Evolutionary conservation across 2,797 vertebrate genomes (phyloP).

Genomic region (Myoxocephalus aenaeus): DNA sequence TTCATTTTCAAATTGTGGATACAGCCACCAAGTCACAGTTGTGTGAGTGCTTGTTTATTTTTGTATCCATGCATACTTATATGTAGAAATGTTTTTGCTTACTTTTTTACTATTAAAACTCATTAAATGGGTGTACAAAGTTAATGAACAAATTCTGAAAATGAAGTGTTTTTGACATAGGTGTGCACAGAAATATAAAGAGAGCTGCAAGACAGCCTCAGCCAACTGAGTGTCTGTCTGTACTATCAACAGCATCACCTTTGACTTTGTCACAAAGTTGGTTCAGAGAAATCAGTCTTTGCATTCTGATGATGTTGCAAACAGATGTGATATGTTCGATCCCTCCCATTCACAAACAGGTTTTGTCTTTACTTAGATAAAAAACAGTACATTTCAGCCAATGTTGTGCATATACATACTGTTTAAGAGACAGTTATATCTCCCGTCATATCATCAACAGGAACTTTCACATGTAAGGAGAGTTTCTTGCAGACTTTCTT

Average conservation of each 20-base stretch:
- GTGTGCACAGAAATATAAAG: background rate
- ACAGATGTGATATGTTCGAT: slow-evolving; percentile 3
- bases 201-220: background rate
- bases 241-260: background rate
- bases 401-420: background rate
- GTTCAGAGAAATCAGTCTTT: background rate
- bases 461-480: background rate
- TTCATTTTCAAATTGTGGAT: slow-evolving; percentile 9
- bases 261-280: background rate
- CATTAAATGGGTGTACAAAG: background rate
- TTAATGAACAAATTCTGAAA: background rate
- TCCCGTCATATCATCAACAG: background rate
- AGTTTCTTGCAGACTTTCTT: background rate
- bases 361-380: background rate
- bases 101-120: too few species aligned
- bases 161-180: background rate
- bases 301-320: slow-evolving; percentile 3
- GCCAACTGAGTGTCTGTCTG: too few species aligned
- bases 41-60: background rate
- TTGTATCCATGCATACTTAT: background rate
- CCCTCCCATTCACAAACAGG: background rate
- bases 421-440: background rate
- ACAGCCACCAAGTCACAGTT: background rate
- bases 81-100: too few species aligned
- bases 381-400: slow-evolving; percentile 1